phyloP scores from a whole-genome alignment of 2,888 invertebrate species.

The Trissolcus brochymenae region DNA sequence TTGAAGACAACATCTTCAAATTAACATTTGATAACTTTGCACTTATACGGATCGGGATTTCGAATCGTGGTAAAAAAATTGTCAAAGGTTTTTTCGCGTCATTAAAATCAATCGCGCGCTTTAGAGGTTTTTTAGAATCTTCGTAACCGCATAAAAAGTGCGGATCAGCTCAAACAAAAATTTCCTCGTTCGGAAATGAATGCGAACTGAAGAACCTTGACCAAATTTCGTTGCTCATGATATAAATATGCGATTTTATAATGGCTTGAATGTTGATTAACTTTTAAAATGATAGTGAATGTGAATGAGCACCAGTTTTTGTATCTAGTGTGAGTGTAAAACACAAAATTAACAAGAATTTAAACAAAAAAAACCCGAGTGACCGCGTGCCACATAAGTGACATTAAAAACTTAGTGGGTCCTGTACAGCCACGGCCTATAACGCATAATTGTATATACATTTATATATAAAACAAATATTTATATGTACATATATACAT shows the following conservation, averaged over 20 bases:
- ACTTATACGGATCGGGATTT: no score
- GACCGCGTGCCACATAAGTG: constrained; percentile 75
- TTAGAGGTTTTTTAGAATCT: no score
- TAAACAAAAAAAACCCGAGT: constrained; percentile 59
- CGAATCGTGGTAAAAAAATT: no score
- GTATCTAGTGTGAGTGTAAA: constrained; percentile 36
- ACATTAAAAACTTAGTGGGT: constrained; percentile 69
- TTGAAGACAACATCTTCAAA: no score
- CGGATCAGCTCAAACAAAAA: constrained; percentile 25
- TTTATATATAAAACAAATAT: constrained; percentile 54
- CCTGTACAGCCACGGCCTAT: constrained; percentile 77
- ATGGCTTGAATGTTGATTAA: constrained; percentile 1
- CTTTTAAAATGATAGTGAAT: constrained; percentile 31
- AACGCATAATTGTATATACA: constrained; percentile 60
- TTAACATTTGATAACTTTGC: no score
- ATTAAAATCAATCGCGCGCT: no score
- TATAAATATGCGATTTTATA: constrained; percentile 6
- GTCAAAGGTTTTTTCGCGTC: constrained; percentile 1
- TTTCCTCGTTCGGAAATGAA: constrained; percentile 20
- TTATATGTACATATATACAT: no score
- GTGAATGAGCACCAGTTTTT: constrained; percentile 36
- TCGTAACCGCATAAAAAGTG: no score
- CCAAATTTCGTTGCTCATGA: constrained; percentile 2
- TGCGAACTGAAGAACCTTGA: constrained; percentile 14
- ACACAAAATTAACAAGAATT: constrained; percentile 14